phyloP scores from a whole-genome alignment of 53 echinoderm and acorn worm genomes.

The Stichopus horrens region DNA sequence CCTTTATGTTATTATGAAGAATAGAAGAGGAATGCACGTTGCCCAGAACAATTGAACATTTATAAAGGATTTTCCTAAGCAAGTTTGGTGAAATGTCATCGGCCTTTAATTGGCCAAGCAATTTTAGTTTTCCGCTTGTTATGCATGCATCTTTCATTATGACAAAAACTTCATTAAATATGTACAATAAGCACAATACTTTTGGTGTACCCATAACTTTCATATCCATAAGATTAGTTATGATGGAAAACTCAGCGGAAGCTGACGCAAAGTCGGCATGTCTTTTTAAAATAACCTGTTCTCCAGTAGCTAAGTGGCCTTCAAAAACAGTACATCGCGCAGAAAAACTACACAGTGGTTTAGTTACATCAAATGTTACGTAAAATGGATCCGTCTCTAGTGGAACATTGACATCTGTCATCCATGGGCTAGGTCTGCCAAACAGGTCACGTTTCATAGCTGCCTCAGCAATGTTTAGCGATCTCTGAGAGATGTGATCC shows the following conservation, averaged over 20 bases:
- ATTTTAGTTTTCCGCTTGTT: too few species aligned
- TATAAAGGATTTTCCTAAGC: too few species aligned
- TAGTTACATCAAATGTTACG: background rate
- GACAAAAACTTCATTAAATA: too few species aligned
- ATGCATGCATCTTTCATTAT: too few species aligned
- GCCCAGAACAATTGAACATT: too few species aligned
- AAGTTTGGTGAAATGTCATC: too few species aligned
- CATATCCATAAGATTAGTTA: background rate
- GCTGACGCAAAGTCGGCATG: slow-evolving; percentile 2
- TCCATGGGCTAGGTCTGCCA: background rate
- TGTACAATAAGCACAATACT: background rate
- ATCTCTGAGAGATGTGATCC: background rate
- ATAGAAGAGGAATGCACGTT: too few species aligned
- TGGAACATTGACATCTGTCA: background rate
- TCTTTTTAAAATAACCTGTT: background rate
- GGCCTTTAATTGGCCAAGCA: too few species aligned
- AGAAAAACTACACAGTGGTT: background rate
- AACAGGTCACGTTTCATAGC: background rate
- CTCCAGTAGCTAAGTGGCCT: background rate
- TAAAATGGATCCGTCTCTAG: background rate
- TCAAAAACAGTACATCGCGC: background rate
- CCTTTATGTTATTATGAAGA: too few species aligned
- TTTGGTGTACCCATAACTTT: background rate
- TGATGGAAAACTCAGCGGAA: background rate
- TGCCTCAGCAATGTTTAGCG: background rate